These are phyloP conservation scores for Mamestra configurata DNA, from an alignment of 1,140 invertebrate species.

Conservation along the genomic window DNA sequence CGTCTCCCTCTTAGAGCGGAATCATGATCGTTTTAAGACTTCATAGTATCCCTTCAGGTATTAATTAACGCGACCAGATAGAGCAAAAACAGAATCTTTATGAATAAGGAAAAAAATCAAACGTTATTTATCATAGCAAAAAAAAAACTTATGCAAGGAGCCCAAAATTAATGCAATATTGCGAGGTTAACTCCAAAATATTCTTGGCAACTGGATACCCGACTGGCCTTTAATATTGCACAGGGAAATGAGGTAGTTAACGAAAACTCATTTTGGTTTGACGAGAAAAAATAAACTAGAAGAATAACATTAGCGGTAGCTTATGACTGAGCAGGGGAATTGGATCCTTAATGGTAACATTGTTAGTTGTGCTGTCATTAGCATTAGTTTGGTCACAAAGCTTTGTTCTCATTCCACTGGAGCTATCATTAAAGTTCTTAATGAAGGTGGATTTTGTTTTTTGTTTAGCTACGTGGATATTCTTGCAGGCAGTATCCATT, in stretches of 20 bases:
- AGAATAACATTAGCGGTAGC: constrained; percentile 35
- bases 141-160: constrained; percentile 11
- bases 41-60: no score
- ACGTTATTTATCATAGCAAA: background rate
- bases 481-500: constrained; percentile 5
- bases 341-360: constrained; percentile 20
- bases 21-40: no score
- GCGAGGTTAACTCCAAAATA: constrained; percentile 30
- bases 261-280: constrained; percentile 36
- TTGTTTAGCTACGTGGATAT: background rate
- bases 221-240: constrained; percentile 22
- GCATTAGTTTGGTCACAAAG: constrained; percentile 34
- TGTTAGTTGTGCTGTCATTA: constrained; percentile 35
- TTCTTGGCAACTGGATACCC: constrained; percentile 34
- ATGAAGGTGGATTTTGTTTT: constrained; percentile 21
- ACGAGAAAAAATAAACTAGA: constrained; percentile 21
- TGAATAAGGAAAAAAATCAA: no score
- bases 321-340: constrained; percentile 31
- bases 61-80: no score
- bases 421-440: constrained; percentile 30
- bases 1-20: no score
- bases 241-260: constrained; percentile 43
- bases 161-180: constrained; percentile 31
- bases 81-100: no score
- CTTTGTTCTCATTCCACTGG: constrained; percentile 25